Percentiles rank a stretch among this genome's conserved stretches.
Evolutionary conservation across 2,113 vertebrate genomes (phyloP).

Genomic region (Nothocercus nigrocapillus): DNA sequence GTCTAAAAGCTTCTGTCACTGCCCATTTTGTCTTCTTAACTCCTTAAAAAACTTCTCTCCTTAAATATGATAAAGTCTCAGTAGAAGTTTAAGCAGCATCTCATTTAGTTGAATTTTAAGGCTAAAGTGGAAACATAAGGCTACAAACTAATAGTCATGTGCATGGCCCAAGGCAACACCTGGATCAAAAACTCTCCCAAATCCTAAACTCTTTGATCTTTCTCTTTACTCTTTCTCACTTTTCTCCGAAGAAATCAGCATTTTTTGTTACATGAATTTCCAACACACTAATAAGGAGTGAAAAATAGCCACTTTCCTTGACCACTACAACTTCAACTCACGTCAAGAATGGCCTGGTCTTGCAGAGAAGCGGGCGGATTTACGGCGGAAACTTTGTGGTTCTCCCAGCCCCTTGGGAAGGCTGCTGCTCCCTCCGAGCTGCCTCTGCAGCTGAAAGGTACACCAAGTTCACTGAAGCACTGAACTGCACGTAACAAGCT

Average conservation of each 20-base stretch:
- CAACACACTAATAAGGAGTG: background rate
- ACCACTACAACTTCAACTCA: background rate
- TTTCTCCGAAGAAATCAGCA: background rate
- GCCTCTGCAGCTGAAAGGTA: background rate
- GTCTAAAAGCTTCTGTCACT: background rate
- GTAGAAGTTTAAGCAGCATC: background rate
- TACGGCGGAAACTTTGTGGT: background rate
- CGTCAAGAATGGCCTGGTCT: background rate
- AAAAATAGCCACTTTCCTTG: background rate
- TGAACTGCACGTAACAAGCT: background rate
- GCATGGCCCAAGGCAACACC: background rate
- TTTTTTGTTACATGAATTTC: background rate
- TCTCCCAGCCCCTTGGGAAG: background rate
- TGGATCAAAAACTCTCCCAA: background rate
- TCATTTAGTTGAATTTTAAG: constrained; percentile 19
- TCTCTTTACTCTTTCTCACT: background rate
- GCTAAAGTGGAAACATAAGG: background rate
- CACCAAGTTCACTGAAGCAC: fast-evolving
- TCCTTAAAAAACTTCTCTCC: background rate
- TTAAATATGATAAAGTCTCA: background rate
- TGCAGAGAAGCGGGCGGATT: background rate
- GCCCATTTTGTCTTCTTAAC: background rate
- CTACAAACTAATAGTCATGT: background rate
- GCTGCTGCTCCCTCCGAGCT: background rate
- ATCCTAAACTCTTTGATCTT: background rate